A percentile compares a stretch with the other conserved stretches of the same genome.
Evolutionary conservation across 1,140 invertebrate species (phyloP).

Genomic region (Galendromus occidentalis): DNA sequence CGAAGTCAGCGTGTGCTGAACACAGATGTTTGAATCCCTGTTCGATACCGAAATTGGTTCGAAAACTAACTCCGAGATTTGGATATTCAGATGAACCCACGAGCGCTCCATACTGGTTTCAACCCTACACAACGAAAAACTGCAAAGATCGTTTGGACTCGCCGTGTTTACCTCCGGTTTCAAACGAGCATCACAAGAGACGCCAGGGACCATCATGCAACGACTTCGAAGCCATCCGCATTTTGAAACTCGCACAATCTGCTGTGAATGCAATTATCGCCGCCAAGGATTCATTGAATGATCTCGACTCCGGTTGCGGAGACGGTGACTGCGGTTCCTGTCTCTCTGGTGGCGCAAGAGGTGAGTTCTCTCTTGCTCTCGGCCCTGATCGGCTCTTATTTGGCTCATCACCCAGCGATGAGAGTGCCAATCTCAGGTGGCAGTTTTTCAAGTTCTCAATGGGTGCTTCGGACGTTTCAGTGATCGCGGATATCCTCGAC

Average conservation of each 20-base stretch:
- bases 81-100: constrained; percentile 8
- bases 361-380: constrained; percentile 1
- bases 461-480: no score
- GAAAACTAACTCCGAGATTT: no score
- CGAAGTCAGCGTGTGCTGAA: no score
- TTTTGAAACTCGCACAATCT: constrained; percentile 13
- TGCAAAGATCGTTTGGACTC: constrained; percentile 33
- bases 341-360: constrained; percentile 39
- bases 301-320: constrained; percentile 48
- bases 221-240: neutral
- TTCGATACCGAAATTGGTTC: no score
- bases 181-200: neutral
- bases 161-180: constrained; percentile 4
- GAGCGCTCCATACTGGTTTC: constrained; percentile 29
- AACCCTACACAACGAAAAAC: neutral
- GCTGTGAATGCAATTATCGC: constrained; percentile 34
- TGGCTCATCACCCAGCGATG: no score
- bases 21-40: no score
- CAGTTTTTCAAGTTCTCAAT: neutral
- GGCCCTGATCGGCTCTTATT: no score
- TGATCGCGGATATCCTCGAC: neutral
- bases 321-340: constrained; percentile 65
- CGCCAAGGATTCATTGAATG: constrained; percentile 41
- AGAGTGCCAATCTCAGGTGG: neutral
- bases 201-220: neutral